Base-by-base conservation (phyloP, 2,888 invertebrate genomes). In the Drosophila dives region DNA sequence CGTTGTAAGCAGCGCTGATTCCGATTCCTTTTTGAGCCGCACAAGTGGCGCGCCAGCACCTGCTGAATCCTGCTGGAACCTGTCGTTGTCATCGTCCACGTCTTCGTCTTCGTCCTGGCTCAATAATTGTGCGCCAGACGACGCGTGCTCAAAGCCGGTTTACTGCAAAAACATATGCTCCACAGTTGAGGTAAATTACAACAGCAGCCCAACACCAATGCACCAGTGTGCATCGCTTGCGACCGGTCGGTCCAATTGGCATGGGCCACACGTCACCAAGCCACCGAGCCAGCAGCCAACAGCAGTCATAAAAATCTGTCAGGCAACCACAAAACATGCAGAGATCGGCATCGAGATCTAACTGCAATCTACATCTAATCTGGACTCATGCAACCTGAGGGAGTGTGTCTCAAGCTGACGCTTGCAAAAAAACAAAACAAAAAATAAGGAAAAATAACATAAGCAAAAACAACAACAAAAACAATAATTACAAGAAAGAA, bases 61-160 rank as follows among this genome's bases (percentile, higher is more conserved):
- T 86, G 89, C 86, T 86, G 89, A 89, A 81, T 85, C 85, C 86
- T 86, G 87, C 86, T 86, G 87, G 71, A 86, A 86, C 86, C 86
- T 87, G 86, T 86, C 86, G 81, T 71, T 74, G 72, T 81, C 83
- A 60, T 75, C 72, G 64, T 56, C 64, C 12, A 54, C 51, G 75
- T 75, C 75, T 76, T 80, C 72, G 64, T 56, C 64, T 15, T 59
- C 51, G 75, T 75, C 75, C 80, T 80, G 81, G 86, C 85, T 77
- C 86, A 88, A 85, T 87, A 87, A 87, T 87, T 89, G 87, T 80
- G 85, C 75, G 77, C 80, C 83, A 87, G 87, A 86, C 87, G 75
- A 86, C 86, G 86, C 85, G 89, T 86, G 89, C 89, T 87, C 89
- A 81, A 75, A 87, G 81, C 89, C 87, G 89, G 87, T 86, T 86